phyloP scores from a whole-genome alignment of 2,797 vertebrate species.

The Rhincodon typus region DNA sequence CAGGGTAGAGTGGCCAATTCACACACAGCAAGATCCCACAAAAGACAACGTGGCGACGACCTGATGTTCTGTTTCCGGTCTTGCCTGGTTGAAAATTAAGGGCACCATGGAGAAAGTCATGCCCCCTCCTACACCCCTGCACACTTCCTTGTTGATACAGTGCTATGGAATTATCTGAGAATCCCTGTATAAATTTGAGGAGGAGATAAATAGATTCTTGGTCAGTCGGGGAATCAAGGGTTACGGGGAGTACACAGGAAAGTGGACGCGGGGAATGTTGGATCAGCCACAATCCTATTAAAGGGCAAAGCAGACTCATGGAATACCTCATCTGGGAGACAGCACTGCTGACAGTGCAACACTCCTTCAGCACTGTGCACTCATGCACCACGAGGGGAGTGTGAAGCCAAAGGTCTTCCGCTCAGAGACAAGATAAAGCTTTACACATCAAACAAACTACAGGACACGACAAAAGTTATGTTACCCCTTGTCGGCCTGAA shows the following conservation, averaged over 20 bases:
- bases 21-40: not conserved
- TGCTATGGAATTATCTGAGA: too few species aligned
- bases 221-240: too few species aligned
- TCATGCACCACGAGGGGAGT: not conserved
- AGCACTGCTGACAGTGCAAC: not conserved
- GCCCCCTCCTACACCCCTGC: not conserved
- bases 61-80: not conserved
- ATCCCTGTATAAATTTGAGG: too few species aligned
- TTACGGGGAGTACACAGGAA: too few species aligned
- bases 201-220: too few species aligned
- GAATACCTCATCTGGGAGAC: too few species aligned
- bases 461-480: not conserved
- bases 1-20: not conserved
- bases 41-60: not conserved
- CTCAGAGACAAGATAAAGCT: not conserved
- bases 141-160: too few species aligned
- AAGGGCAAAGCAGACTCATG: too few species aligned
- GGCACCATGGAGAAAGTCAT: not conserved
- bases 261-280: too few species aligned
- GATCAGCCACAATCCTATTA: too few species aligned
- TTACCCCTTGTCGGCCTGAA: not conserved
- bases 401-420: not conserved
- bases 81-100: not conserved
- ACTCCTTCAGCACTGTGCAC: not conserved
- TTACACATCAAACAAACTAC: not conserved